A percentile compares a stretch with the other conserved stretches of the same genome.
These are phyloP conservation scores for Tetragonula clypearis DNA, from an alignment of 1,140 invertebrate species.

Conservation along the genomic window DNA sequence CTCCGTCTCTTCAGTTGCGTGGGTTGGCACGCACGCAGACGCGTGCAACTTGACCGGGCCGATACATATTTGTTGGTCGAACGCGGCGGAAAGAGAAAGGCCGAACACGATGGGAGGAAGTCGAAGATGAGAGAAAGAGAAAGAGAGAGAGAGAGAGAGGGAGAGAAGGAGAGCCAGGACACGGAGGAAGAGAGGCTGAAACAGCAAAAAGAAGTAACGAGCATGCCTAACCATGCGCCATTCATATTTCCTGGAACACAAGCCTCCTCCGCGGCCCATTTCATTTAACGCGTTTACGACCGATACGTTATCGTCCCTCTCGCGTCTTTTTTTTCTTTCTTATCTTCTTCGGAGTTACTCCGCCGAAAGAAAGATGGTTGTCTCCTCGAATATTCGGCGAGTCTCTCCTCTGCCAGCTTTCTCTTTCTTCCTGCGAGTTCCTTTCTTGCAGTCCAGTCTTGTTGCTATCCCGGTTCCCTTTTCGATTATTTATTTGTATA, in stretches of 20 bases:
- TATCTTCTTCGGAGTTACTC: neutral
- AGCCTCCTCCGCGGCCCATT: constrained; percentile 23
- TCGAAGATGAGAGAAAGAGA: neutral
- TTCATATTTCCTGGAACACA: constrained; percentile 51
- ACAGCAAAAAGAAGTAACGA: constrained; percentile 22
- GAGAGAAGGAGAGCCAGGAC: neutral
- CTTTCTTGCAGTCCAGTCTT: neutral
- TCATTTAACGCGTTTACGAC: constrained; percentile 47
- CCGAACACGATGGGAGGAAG: neutral
- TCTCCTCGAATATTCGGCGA: neutral
- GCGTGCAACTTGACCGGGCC: constrained; percentile 4
- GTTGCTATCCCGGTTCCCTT: neutral
- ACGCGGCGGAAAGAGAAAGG: neutral
- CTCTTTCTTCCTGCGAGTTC: neutral
- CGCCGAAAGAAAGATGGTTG: neutral
- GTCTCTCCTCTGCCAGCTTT: neutral
- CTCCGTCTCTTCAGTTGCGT: constrained; percentile 56
- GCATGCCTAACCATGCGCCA: constrained; percentile 41
- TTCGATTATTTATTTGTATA: neutral
- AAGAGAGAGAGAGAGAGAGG: neutral
- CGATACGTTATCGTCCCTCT: constrained; percentile 39
- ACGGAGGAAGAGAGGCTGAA: neutral
- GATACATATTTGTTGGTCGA: constrained; percentile 34
- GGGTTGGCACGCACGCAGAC: constrained; percentile 54
- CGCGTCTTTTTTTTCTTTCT: neutral